Base-by-base conservation (phyloP, 2,797 vertebrate species). In the Clarias laeviceps region DNA sequence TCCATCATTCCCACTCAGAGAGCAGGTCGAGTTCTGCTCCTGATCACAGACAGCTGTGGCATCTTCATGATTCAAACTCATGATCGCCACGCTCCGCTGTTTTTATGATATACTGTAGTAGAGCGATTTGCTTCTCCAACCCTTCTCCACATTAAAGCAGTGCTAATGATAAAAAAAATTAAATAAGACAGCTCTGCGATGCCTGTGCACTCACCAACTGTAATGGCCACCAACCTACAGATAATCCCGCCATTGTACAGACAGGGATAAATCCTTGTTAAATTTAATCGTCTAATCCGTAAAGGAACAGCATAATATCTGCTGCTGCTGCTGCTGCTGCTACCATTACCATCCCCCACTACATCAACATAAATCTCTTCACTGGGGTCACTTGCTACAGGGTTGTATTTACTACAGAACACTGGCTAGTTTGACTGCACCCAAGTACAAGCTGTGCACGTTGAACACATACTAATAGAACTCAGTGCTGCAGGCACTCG, bases 201-300 rank as follows among this genome's bases (percentile, higher is more conserved):
- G 87, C 88, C 85, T 59, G 29, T 69, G 85, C 88, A 85, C 79
- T 83, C 80, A 85, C 82, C 82, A 82, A 88, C 85, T 65, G 82
- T 93, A 93, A 91, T 91, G 91, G 93, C 88, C 83, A 70, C 87
- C 91, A 93, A 90, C 87, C 89, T 62, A 78, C 37, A 86, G 93
- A 94, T 96, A 93, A 96, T 95, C 95, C 91, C 73, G 57, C 79
- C 89, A 88, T 94, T 95, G 91, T 95, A 94, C 92, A 95, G 89
- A 94, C 92, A 92, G 93, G 93, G 92, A 94, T 94, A 93, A 94
- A 94, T 90, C 89, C 91, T 59, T 85, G 93, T 94, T 96, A 95
- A 95, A 94, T 95, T 94, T 94, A 95, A 94, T 93, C 94, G 78
- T 54, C 88, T 96, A 96, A 96, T 96, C 95, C 92, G 70, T 82